Base-by-base conservation (phyloP, 2,888 invertebrate genomes). In the Melinaea marsaeus region DNA sequence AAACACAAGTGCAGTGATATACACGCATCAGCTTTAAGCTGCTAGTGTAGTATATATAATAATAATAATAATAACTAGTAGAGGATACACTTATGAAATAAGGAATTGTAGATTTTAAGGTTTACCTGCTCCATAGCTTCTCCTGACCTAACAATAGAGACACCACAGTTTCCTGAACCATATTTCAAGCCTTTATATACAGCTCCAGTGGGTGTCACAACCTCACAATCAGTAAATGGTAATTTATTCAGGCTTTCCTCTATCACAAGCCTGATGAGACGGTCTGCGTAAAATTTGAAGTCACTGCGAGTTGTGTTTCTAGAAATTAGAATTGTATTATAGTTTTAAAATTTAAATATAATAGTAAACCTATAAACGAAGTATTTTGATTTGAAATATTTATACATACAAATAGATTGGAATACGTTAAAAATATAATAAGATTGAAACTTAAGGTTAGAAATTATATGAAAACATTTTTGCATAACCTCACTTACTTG, bases 231-330 rank as follows among this genome's bases (percentile, higher is more conserved):
- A 0, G 96, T 95, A 81, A 98, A 99, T 0, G 99, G 99, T 62
- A 99, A 89, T 80, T 98, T 98, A 87, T 99, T 99, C 37, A 99
- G 91, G 69, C 99, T 99, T 84, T 99, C 99, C 81, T 99, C 99
- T 67, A 99, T 98, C 0, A 99, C 98, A 47, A 99, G 91, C 3
- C 99, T 94, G 78, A 99, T 99, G 84, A 99, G 90, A 70, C 99
- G 94, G 85, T 99, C 99, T 0, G 99, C 99, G 85, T 97, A 99
- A 88, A 99, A 99, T 82, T 99, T 98, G 83, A 99, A 99, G 86
- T 99, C 99, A 89, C 96, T 97, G 72, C 98, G 92, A 2, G 95
- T 92, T 34, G 98, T 99, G 74, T 95, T 96, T 83, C 99, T 99
- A 70, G 86, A 92, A 78, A 74, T 59, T 46, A 22, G 33, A 48